Conservation (phyloP, 2,797 vertebrate genomes). For the Cynopterus sphinx region DNA sequence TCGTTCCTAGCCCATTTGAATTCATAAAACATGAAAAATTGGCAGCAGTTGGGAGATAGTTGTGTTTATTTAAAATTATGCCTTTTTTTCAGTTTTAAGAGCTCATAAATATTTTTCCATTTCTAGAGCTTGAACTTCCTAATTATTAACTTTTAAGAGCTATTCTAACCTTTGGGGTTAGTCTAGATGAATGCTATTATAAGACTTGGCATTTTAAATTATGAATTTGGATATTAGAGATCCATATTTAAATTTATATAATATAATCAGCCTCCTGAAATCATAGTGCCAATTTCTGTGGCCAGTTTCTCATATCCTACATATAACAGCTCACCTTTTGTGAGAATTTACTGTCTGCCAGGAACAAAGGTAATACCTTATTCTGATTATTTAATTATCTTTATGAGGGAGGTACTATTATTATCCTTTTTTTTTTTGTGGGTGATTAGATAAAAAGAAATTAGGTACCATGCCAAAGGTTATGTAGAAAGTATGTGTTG, state of each 20-base stretch:
- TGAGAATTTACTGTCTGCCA: not conserved
- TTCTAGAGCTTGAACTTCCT: not conserved
- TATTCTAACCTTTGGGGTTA: not conserved
- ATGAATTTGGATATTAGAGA: conserved; percentile 31
- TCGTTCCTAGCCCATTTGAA: not conserved
- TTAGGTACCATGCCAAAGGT: not conserved
- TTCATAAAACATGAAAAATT: conserved; percentile 45
- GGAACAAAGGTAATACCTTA: not conserved
- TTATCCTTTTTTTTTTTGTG: not conserved
- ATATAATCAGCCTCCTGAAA: not conserved
- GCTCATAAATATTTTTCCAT: not conserved
- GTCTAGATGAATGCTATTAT: conserved; percentile 11
- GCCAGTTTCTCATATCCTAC: not conserved
- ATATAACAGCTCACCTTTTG: not conserved
- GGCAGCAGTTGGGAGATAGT: not conserved
- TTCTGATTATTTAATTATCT: not conserved
- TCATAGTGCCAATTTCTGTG: not conserved
- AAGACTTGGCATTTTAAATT: conserved; percentile 7
- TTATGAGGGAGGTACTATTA: not conserved
- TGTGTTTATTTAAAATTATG: conserved; percentile 27
- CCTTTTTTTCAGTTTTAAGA: not conserved
- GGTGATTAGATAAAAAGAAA: not conserved
- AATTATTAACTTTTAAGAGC: not conserved
- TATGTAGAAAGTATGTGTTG: not conserved
- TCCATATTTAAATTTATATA: conserved; percentile 37